These are phyloP conservation scores for Saimiri boliviensis DNA, from an alignment of 2,113 vertebrate species.

Conservation along the genomic window DNA sequence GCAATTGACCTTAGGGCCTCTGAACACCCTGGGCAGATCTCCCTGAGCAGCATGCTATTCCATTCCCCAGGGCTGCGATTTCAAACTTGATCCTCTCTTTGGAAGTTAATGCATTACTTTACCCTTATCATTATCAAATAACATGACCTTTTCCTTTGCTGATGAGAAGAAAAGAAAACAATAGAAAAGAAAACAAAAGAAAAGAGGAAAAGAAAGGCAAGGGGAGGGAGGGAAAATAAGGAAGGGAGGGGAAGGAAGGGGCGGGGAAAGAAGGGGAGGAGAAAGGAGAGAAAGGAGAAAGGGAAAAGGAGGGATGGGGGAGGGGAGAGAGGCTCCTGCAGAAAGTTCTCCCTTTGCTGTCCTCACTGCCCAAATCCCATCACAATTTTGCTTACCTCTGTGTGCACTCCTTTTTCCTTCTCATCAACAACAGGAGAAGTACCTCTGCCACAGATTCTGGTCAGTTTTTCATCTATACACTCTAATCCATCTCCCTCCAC, in stretches of 20 bases:
- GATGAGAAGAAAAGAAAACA: no score
- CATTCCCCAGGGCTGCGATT: not conserved
- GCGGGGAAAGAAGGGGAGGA: no score
- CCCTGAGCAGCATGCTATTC: no score
- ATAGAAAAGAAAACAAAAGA: not conserved
- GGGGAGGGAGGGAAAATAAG: no score
- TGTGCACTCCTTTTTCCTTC: accelerated
- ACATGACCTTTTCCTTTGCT: not conserved
- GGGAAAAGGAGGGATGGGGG: no score
- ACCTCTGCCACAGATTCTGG: not conserved
- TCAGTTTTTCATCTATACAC: not conserved
- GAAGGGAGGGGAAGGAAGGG: no score
- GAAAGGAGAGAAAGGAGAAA: no score
- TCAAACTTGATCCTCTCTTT: not conserved
- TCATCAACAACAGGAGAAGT: not conserved
- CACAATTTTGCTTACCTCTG: not conserved
- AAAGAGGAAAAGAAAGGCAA: no score
- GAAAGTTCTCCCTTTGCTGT: not conserved
- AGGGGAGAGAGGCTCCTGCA: not conserved
- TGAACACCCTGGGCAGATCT: not conserved
- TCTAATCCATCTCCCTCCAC: not conserved
- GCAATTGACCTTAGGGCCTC: not conserved
- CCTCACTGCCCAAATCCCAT: not conserved
- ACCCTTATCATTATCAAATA: not conserved
- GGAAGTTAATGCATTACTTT: not conserved